phyloP scores from a whole-genome alignment of 2,888 invertebrate genomes.

The Caradrina clavipalpis region DNA sequence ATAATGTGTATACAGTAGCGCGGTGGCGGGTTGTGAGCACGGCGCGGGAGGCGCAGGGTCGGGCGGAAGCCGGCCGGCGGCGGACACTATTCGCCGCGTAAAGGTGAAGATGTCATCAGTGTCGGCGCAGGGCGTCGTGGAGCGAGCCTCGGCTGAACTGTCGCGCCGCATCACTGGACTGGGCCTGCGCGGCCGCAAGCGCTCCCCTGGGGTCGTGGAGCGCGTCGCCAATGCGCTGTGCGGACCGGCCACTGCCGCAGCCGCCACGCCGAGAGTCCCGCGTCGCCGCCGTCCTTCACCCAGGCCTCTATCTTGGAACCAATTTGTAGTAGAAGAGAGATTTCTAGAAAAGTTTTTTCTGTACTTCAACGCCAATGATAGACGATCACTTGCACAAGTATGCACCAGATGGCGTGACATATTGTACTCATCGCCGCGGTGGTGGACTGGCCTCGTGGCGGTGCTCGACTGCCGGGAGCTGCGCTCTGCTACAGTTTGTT shows the following conservation, averaged over 20 bases:
- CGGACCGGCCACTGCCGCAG: constrained; percentile 91
- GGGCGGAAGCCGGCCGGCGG: constrained; percentile 81
- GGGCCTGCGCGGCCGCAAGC: constrained; percentile 92
- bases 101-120: constrained; percentile 94
- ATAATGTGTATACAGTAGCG: constrained; percentile 69
- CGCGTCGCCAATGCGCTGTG: constrained; percentile 96
- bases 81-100: constrained; percentile 87
- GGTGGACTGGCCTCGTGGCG: constrained; percentile 96
- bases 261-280: constrained; percentile 80
- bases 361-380: constrained; percentile 95
- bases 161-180: constrained; percentile 97
- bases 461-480: constrained; percentile 96
- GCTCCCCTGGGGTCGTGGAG: constrained; percentile 94
- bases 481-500: constrained; percentile 90
- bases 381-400: constrained; percentile 95
- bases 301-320: constrained; percentile 92
- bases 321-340: constrained; percentile 95
- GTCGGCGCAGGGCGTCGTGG: constrained; percentile 97
- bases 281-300: constrained; percentile 89
- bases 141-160: constrained; percentile 97
- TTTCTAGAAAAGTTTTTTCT: constrained; percentile 96
- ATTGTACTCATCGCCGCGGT: constrained; percentile 96
- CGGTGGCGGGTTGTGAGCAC: constrained; percentile 89
- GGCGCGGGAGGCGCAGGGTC: constrained; percentile 79
- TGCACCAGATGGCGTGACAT: constrained; percentile 97